A percentile compares a stretch with the other conserved stretches of the same genome.
phyloP scores from a whole-genome alignment of 2,888 invertebrate species.

The Orthonevra nobilis region DNA sequence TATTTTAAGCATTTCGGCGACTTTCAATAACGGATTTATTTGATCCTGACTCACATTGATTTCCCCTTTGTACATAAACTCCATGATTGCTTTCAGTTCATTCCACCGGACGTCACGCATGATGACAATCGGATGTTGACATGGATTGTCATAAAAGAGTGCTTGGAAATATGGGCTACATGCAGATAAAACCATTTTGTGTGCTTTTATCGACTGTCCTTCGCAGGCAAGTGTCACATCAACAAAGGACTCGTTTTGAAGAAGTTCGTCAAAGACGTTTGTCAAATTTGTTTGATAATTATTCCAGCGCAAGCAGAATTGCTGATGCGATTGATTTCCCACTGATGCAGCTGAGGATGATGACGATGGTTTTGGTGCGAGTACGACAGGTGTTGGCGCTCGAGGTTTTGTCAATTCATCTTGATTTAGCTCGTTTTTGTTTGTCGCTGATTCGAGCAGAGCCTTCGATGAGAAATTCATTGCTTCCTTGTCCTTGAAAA shows the following conservation, averaged over 20 bases:
- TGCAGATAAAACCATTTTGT: slow-evolving; percentile 95
- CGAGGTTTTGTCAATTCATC: slow-evolving; percentile 41
- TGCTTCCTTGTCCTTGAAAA: slow-evolving; percentile 53
- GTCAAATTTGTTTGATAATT: slow-evolving; percentile 94
- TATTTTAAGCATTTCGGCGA: slow-evolving; percentile 92
- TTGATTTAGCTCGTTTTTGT: slow-evolving; percentile 19
- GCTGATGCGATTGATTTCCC: slow-evolving; percentile 76
- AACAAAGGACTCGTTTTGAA: slow-evolving; percentile 93
- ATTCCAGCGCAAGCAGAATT: slow-evolving; percentile 96
- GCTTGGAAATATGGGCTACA: slow-evolving; percentile 96
- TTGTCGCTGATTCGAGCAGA: slow-evolving; percentile 20
- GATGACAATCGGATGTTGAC: slow-evolving; percentile 95
- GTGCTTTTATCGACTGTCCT: slow-evolving; percentile 93
- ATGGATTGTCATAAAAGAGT: slow-evolving; percentile 94
- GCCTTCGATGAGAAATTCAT: slow-evolving; percentile 47
- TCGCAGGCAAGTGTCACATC: slow-evolving; percentile 96
- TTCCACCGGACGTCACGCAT: slow-evolving; percentile 95
- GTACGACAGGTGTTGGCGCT: slow-evolving; percentile 57
- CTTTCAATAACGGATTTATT: slow-evolving; percentile 91
- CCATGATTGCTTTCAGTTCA: slow-evolving; percentile 93
- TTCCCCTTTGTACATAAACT: slow-evolving; percentile 97
- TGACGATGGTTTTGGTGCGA: slow-evolving; percentile 12
- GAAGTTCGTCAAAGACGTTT: slow-evolving; percentile 89
- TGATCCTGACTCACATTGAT: slow-evolving; percentile 96
- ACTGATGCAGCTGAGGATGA: slow-evolving; percentile 5